Percentiles rank a stretch among this genome's conserved stretches.
These are phyloP conservation scores for Dasypolia templi DNA, from an alignment of 2,888 invertebrate genomes.

Conservation along the genomic window DNA sequence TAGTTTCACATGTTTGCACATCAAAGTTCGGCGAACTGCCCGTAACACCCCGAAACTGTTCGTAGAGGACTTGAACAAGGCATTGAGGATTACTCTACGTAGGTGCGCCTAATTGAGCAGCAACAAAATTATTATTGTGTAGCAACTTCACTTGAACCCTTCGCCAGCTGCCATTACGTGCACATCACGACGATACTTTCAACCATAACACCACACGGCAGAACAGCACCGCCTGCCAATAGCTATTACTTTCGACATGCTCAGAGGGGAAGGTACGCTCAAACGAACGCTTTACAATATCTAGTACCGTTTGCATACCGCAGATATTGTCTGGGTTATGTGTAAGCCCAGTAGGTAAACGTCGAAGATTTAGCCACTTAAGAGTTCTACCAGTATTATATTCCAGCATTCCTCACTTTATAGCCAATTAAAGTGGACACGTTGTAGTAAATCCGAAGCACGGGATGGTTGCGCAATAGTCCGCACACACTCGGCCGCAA, in stretches of 20 bases:
- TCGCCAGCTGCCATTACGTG: constrained; percentile 32
- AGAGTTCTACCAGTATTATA: constrained; percentile 34
- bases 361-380: constrained; percentile 39
- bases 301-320: constrained; percentile 52
- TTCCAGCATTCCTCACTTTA: constrained; percentile 55
- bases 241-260: constrained; percentile 62
- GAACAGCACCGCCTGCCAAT: constrained; percentile 29
- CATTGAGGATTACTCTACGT: constrained; percentile 27
- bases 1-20: constrained; percentile 58
- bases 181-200: constrained; percentile 45
- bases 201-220: constrained; percentile 35
- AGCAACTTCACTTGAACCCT: constrained; percentile 38
- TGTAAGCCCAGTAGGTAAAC: constrained; percentile 37
- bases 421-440: constrained; percentile 53
- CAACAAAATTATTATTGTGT: constrained; percentile 44
- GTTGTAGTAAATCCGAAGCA: constrained; percentile 44
- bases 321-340: constrained; percentile 25
- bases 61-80: constrained; percentile 39
- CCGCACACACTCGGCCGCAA: constrained; percentile 44
- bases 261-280: constrained; percentile 60
- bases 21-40: constrained; percentile 50
- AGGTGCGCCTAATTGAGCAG: constrained; percentile 34
- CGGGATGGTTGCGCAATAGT: constrained; percentile 51
- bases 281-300: constrained; percentile 52
- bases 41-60: constrained; percentile 38